phyloP scores from a whole-genome alignment of 2,113 vertebrate species.

The Dicentrarchus labrax region DNA sequence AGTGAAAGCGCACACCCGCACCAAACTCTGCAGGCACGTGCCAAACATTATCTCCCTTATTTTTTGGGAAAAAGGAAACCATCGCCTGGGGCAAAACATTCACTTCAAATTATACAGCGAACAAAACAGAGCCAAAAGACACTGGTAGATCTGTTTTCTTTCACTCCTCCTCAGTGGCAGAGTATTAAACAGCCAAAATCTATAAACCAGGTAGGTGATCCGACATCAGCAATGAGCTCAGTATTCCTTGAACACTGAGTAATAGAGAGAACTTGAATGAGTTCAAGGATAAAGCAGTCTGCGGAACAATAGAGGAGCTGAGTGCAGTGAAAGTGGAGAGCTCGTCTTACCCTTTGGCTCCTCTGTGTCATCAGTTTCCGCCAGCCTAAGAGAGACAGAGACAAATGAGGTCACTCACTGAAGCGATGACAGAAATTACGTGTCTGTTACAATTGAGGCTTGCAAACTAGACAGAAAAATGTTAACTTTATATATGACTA shows the following conservation, averaged over 20 bases:
- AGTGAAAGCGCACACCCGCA: not conserved
- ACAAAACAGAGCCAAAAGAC: slow-evolving; percentile 22
- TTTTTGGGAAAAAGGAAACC: slow-evolving; percentile 5
- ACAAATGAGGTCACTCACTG: slow-evolving; percentile 65
- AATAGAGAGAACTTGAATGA: slow-evolving; percentile 39
- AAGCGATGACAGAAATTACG: slow-evolving; percentile 33
- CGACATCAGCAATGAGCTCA: slow-evolving; percentile 62
- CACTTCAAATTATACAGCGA: not conserved
- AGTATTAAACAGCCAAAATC: slow-evolving; percentile 37
- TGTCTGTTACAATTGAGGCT: not conserved
- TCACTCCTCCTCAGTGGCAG: slow-evolving; percentile 10
- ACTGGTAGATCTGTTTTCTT: slow-evolving; percentile 15
- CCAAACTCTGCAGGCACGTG: slow-evolving; percentile 11
- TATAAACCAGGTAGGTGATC: slow-evolving; percentile 54
- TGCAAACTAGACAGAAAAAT: slow-evolving; percentile 20
- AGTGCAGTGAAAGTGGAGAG: slow-evolving; percentile 66
- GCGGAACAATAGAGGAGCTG: slow-evolving; percentile 61
- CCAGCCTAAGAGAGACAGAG: slow-evolving; percentile 66
- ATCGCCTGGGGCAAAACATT: slow-evolving; percentile 20
- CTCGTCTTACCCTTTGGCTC: slow-evolving; percentile 82
- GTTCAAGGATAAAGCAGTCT: slow-evolving; percentile 21
- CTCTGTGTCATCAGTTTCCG: slow-evolving; percentile 74
- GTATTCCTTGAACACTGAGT: slow-evolving; percentile 45
- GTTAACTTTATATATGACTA: not conserved
- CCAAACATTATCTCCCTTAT: slow-evolving; percentile 18